Percentiles rank a stretch among this genome's conserved stretches.
Conservation (phyloP, 1,140 invertebrate species). For the Calephelis nemesis region DNA sequence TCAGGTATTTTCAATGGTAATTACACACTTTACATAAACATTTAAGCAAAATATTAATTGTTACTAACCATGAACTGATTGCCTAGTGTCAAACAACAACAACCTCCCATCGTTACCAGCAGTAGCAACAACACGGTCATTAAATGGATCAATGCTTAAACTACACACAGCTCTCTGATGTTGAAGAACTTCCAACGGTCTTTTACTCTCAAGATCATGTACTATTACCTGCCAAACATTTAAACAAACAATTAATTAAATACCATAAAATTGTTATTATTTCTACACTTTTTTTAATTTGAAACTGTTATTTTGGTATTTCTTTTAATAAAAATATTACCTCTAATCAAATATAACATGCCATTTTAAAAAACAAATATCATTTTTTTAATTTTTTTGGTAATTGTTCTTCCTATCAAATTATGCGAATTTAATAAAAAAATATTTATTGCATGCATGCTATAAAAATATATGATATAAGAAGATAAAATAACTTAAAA, state of each 20-base stretch:
- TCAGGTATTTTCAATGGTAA: too few species aligned
- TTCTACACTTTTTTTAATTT: too few species aligned
- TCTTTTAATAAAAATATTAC: too few species aligned
- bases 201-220: constrained; percentile 63
- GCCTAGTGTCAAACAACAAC: constrained; percentile 91
- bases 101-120: constrained; percentile 95
- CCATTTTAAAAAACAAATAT: too few species aligned
- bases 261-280: too few species aligned
- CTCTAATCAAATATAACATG: too few species aligned
- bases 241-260: background rate
- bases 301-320: too few species aligned
- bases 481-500: background rate
- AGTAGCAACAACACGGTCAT: constrained; percentile 90
- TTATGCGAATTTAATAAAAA: too few species aligned
- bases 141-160: constrained; percentile 90
- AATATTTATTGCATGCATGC: background rate
- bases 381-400: too few species aligned
- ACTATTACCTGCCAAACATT: constrained; percentile 55
- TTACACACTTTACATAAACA: too few species aligned
- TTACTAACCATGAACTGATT: constrained; percentile 76
- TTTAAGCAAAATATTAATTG: background rate
- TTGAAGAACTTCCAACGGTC: constrained; percentile 86
- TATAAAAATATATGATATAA: background rate
- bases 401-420: too few species aligned
- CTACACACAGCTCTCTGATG: constrained; percentile 95